phyloP scores from a whole-genome alignment of 2,113 vertebrate species.

The Gasterosteus aculeatus region DNA sequence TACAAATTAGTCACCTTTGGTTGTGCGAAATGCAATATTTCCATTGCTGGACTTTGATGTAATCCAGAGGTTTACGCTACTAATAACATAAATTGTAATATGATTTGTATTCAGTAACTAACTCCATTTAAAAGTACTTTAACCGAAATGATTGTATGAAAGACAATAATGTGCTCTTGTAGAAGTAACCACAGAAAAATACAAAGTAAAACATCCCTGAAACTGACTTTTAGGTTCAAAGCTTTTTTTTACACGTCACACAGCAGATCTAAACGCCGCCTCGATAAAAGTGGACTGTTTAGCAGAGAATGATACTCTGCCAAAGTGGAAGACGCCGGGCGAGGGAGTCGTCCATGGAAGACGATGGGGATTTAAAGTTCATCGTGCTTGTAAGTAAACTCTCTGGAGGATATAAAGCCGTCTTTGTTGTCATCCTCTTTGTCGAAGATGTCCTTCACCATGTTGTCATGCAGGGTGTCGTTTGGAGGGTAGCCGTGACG shows the following conservation, averaged over 20 bases:
- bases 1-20: not conserved
- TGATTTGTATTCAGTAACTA: no score
- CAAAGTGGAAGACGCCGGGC: not conserved
- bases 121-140: not conserved
- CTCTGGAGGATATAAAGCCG: slow-evolving; percentile 94
- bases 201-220: not conserved
- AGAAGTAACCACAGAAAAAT: not conserved
- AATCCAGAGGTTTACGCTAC: no score
- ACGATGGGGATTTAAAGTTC: slow-evolving; percentile 83
- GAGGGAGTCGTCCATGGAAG: not conserved
- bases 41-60: no score
- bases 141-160: not conserved
- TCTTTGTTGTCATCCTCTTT: slow-evolving; percentile 96
- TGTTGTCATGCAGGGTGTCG: slow-evolving; percentile 91
- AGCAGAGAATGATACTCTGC: not conserved
- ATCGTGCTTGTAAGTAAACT: slow-evolving; percentile 96
- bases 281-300: not conserved
- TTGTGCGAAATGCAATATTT: not conserved
- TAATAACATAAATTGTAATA: no score
- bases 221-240: not conserved
- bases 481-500: slow-evolving; percentile 90
- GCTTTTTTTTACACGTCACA: slow-evolving; percentile 8
- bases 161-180: not conserved
- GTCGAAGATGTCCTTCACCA: slow-evolving; percentile 93
- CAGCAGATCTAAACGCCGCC: slow-evolving; percentile 18